A percentile compares a stretch with the other conserved stretches of the same genome.
Evolutionary conservation across 2,797 vertebrate species (phyloP).

Genomic region (Margarornis squamiger): DNA sequence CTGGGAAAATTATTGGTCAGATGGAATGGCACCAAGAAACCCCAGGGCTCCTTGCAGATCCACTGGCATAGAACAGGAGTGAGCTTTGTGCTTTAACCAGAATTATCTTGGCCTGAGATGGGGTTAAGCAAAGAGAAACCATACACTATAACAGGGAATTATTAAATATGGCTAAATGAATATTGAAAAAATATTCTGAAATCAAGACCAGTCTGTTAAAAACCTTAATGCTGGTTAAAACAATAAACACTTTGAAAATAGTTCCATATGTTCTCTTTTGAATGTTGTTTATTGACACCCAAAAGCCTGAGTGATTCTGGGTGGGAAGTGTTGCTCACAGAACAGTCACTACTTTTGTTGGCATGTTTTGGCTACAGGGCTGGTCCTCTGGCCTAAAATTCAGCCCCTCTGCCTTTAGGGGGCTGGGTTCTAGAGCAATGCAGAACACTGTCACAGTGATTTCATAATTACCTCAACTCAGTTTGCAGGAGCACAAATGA

Average conservation of each 20-base stretch:
- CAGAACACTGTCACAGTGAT: not conserved
- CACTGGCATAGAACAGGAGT: not conserved
- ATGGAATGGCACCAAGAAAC: not conserved
- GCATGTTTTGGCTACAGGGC: not conserved
- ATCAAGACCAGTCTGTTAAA: not conserved
- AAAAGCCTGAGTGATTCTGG: not conserved
- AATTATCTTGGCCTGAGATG: not conserved
- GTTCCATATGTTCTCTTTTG: not conserved
- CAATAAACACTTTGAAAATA: not conserved
- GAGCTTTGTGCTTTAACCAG: not conserved
- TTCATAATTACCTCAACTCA: not conserved
- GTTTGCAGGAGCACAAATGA: not conserved
- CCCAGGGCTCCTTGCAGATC: not conserved
- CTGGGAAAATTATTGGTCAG: not conserved
- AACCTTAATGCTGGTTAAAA: not conserved
- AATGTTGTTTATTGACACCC: not conserved
- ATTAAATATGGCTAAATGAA: not conserved
- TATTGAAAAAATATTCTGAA: not conserved
- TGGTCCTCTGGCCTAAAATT: not conserved
- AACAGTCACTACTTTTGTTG: not conserved
- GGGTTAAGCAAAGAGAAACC: not conserved
- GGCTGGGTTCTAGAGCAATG: not conserved
- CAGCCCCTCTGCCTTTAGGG: not conserved
- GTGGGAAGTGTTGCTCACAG: not conserved
- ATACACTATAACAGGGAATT: not conserved